Evolutionary conservation across 37 sponge, comb jelly and placozoan species (phyloP).

Genomic region (Halichondria panicea): DNA sequence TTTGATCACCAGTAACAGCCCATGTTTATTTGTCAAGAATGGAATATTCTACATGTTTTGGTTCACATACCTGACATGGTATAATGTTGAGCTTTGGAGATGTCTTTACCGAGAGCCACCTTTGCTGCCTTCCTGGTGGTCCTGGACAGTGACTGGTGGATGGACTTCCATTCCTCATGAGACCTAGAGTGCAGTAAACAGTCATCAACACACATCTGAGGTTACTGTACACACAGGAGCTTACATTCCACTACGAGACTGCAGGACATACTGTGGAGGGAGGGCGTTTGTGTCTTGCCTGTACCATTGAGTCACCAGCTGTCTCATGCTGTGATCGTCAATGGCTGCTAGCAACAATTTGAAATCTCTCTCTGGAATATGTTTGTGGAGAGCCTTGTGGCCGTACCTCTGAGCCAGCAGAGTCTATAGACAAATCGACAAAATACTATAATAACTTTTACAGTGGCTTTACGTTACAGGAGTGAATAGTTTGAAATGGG

Average conservation of each 20-base stretch:
- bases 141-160: conserved; percentile 26
- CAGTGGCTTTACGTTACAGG: too few relatives aligned
- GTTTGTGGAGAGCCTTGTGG: conserved; percentile 26
- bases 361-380: conserved; percentile 63
- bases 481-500: background rate
- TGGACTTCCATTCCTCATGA: conserved; percentile 10
- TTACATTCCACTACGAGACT: background rate
- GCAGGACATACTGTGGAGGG: conserved; percentile 59
- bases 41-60: too few relatives aligned
- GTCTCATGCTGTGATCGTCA: conserved; percentile 38
- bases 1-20: too few relatives aligned
- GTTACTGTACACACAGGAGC: background rate
- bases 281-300: conserved; percentile 55
- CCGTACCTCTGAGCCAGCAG: conserved; percentile 79
- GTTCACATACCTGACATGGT: conserved; percentile 61
- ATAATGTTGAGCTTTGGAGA: conserved; percentile 53
- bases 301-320: conserved; percentile 66
- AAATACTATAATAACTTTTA: too few relatives aligned
- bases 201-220: background rate
- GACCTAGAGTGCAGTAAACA: background rate
- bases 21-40: too few relatives aligned
- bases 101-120: conserved; percentile 61
- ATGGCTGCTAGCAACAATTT: conserved; percentile 28
- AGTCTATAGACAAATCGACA: conserved; percentile 37
- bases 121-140: conserved; percentile 56